Conservation (phyloP, 1,140 invertebrate species). For the Tetramorium parvispinum region DNA sequence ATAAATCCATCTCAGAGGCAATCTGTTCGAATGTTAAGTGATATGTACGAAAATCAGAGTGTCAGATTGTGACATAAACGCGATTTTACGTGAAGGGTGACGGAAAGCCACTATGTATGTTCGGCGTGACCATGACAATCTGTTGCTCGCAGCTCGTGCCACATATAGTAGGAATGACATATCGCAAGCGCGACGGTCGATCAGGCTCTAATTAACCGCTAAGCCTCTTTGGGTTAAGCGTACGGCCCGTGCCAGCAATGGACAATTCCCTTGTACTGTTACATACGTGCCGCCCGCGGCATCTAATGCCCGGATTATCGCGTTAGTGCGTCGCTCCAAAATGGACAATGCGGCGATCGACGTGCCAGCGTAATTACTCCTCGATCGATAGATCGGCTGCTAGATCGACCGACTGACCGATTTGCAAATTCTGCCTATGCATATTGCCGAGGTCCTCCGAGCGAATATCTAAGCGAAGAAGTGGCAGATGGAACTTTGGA, state of each 20-base stretch:
- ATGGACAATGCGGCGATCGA: constrained; percentile 55
- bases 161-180: constrained; percentile 34
- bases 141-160: constrained; percentile 30
- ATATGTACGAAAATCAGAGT: not conserved
- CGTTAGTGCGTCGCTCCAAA: constrained; percentile 32
- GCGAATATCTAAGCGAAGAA: not conserved
- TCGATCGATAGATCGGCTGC: constrained; percentile 28
- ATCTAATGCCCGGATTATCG: constrained; percentile 55
- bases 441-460: not conserved
- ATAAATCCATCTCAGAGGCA: not conserved
- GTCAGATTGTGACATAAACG: not conserved
- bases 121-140: constrained; percentile 23
- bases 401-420: constrained; percentile 11
- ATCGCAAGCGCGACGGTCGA: constrained; percentile 59
- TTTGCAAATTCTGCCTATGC: not conserved
- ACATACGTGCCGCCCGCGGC: constrained; percentile 24
- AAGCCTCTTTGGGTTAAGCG: constrained; percentile 68
- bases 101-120: not conserved
- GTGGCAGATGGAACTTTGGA: not conserved
- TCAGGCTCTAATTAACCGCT: constrained; percentile 69
- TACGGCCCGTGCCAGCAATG: constrained; percentile 35
- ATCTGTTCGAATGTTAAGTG: not conserved
- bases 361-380: constrained; percentile 44
- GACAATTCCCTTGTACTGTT: constrained; percentile 64
- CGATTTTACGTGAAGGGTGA: not conserved